Evolutionary conservation across 2,888 invertebrate genomes (phyloP).

Genomic region (Hedychridium roseum): DNA sequence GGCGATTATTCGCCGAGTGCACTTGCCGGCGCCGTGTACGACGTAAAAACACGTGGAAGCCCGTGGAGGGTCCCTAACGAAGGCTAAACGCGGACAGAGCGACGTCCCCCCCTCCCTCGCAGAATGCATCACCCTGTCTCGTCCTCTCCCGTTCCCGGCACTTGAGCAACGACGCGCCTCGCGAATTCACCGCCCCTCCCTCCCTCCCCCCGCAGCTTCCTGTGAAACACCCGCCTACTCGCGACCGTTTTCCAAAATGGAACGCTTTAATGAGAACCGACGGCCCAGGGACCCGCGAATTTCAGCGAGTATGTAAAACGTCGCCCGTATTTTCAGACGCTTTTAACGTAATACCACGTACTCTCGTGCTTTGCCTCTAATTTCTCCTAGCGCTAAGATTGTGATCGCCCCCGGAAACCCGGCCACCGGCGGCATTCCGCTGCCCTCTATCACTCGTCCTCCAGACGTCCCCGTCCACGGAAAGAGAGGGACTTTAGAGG

Average conservation of each 20-base stretch:
- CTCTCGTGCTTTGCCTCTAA: constrained; percentile 4
- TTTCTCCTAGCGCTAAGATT: constrained; percentile 15
- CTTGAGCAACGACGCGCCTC: too few species aligned
- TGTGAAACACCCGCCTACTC: too few species aligned
- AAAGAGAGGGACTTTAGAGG: constrained; percentile 2
- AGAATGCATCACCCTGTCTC: too few species aligned
- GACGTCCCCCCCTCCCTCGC: too few species aligned
- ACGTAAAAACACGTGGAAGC: too few species aligned
- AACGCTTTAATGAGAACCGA: constrained; percentile 1
- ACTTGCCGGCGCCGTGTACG: constrained; percentile 31
- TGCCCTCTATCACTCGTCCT: background rate
- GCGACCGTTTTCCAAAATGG: too few species aligned
- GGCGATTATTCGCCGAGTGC: constrained; percentile 47
- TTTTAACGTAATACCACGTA: too few species aligned
- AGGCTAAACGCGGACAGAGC: constrained; percentile 20
- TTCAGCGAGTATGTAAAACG: background rate
- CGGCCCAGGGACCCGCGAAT: too few species aligned
- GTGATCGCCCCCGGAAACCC: too few species aligned
- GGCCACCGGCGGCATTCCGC: constrained; percentile 5
- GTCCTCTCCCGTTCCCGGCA: constrained; percentile 3
- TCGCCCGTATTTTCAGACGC: too few species aligned
- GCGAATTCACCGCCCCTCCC: too few species aligned
- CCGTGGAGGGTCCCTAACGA: constrained; percentile 8
- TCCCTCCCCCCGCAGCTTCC: too few species aligned
- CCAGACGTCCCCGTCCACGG: constrained; percentile 3